Conservation (phyloP, 64 coral and sea anemone species). For the Pachyseris speciosa region DNA sequence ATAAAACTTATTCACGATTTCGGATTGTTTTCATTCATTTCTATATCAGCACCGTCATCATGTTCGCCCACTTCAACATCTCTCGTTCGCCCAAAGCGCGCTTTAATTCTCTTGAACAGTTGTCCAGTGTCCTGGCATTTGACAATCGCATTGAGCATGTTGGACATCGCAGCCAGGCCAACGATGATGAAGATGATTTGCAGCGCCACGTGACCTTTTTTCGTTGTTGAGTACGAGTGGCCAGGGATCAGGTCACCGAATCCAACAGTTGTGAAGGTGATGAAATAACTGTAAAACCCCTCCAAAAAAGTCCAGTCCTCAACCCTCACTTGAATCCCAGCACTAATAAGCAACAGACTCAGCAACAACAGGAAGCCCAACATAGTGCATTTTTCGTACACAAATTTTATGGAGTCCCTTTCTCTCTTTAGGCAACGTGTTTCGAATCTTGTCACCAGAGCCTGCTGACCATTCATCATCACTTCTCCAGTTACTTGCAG, state of each 20-base stretch:
- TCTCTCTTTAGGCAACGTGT: conserved; percentile 7
- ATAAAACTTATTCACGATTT: too few species aligned
- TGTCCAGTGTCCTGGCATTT: neutral
- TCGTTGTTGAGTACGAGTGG: neutral
- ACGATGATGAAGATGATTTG: neutral
- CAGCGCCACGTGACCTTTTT: neutral
- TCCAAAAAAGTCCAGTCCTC: conserved; percentile 40
- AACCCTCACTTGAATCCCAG: neutral
- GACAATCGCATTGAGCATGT: neutral
- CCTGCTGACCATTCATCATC: conserved; percentile 2
- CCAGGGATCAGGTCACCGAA: conserved; percentile 52
- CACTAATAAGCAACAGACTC: neutral
- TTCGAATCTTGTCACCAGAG: conserved; percentile 49
- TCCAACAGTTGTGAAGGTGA: conserved; percentile 67
- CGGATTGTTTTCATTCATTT: neutral
- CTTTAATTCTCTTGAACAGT: neutral
- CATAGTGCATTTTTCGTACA: conserved; percentile 37
- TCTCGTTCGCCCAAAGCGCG: neutral
- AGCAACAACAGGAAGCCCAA: conserved; percentile 11
- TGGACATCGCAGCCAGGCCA: conserved; percentile 24
- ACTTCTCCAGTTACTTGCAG: conserved; percentile 59
- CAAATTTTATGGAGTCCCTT: neutral
- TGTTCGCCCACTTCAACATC: neutral
- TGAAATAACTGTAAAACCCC: conserved; percentile 63
- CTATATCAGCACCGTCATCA: neutral